Evolutionary conservation across 2,113 vertebrate species (phyloP).

Genomic region (Phalacrocorax pelagicus): DNA sequence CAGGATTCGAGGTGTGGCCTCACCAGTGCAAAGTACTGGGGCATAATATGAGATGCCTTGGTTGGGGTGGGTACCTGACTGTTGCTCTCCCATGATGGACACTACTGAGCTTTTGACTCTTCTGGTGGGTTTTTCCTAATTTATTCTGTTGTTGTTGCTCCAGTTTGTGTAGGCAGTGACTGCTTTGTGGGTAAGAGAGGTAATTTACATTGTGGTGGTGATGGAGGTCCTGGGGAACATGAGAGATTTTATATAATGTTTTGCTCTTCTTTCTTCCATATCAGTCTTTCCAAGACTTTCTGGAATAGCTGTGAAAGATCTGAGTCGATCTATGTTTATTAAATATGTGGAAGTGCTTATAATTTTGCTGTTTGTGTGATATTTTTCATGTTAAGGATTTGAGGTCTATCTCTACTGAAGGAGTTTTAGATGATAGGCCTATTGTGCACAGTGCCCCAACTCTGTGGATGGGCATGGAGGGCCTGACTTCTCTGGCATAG

Average conservation of each 20-base stretch:
- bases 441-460: not conserved
- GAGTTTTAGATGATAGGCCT: not conserved
- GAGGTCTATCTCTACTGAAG: not conserved
- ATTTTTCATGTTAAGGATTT: not conserved
- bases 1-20: no score
- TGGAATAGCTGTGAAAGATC: not conserved
- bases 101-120: not conserved
- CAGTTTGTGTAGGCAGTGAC: not conserved
- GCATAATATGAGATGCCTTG: not conserved
- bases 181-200: not conserved
- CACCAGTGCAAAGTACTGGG: no score
- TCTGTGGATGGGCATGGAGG: not conserved
- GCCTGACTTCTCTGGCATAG: not conserved
- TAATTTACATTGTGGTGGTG: not conserved
- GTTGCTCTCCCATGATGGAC: not conserved
- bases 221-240: not conserved
- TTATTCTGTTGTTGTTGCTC: not conserved
- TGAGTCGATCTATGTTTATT: not conserved
- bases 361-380: not conserved
- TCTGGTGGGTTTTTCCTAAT: not conserved
- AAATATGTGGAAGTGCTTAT: not conserved
- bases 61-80: not conserved
- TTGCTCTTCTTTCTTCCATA: not conserved
- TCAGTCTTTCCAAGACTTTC: not conserved
- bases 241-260: not conserved